Evolutionary conservation across 2,888 invertebrate genomes (phyloP), one percentile per base, ranked within the genome.

Genomic region (Cephus rjabovi): DNA sequence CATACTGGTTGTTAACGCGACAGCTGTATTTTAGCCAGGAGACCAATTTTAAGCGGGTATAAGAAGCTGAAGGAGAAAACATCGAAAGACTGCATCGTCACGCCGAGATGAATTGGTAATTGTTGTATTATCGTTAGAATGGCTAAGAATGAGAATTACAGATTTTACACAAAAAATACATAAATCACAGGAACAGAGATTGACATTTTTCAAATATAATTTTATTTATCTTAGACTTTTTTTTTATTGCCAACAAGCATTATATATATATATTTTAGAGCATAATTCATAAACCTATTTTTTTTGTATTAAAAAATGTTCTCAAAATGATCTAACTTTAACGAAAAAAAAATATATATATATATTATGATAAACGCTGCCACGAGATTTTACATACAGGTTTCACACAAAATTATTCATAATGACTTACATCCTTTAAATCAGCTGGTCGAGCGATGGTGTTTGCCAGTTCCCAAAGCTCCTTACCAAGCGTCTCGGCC

Each of bases 401-500:
- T 23, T 56, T 56, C 23, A 56, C 23, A 23, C 23, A 9, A 23
- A 23, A 23, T 56, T 23, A 23, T 56, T 56, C 23, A 6, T 23
- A 0, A 23, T 23, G 76, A 93, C 94, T 95, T 92, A 96, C 97
- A 84, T 93, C 93, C 92, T 95, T 95, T 80, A 97, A 95, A 92
- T 96, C 95, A 84, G 94, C 93, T 76, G 95, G 95, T 91, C 96
- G 96, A 68, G 96, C 97, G 86, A 97, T 95, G 82, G 94, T 94
- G 88, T 95, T 94, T 77, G 96, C 97, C 81, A 97, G 93, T 86
- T 94, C 94, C 95, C 95, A 96, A 83, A 97, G 92, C 88, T 97
- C 96, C 81, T 95, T 94, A 56, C 97, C 97, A 80, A 98, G 93
- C 79, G 93, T 93, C 82, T 95, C 93, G 34, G 97, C 96, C 97